phyloP scores from a whole-genome alignment of 1,140 invertebrate species.

The Oscheius sp. region DNA sequence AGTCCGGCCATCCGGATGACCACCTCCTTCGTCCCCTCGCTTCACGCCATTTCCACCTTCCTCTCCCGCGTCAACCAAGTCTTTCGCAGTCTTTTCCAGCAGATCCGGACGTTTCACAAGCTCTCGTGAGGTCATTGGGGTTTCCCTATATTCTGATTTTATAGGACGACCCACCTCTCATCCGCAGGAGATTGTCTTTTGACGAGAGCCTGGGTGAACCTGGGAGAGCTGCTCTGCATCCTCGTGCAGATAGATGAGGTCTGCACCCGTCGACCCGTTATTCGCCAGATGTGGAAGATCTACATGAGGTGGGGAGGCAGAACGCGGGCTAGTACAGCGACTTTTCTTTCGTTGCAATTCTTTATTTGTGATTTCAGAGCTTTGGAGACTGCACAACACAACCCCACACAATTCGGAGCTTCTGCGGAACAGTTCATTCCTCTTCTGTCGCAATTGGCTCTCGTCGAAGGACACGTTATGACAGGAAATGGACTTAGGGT shows the following conservation, averaged over 20 bases:
- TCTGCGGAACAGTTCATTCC: constrained; percentile 66
- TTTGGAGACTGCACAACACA: constrained; percentile 71
- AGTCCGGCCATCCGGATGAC: no score
- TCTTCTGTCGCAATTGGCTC: constrained; percentile 71
- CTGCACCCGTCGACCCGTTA: not conserved
- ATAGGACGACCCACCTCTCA: no score
- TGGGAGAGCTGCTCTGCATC: constrained; percentile 8
- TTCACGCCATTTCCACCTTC: no score
- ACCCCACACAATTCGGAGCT: constrained; percentile 69
- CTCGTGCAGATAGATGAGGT: constrained; percentile 10
- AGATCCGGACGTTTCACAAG: not conserved
- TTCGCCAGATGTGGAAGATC: not conserved
- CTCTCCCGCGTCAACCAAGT: not conserved
- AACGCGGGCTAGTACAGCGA: no score
- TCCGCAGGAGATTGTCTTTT: not conserved
- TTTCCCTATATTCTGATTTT: no score
- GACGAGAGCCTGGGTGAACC: not conserved
- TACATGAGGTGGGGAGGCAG: not conserved
- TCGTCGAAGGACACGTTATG: constrained; percentile 69
- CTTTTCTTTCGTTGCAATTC: no score
- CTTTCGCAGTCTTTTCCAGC: not conserved
- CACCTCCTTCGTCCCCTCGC: no score
- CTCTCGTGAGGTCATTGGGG: not conserved
- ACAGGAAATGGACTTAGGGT: constrained; percentile 71
- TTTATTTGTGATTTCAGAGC: constrained; percentile 69